Evolutionary conservation across 2,113 vertebrate species (phyloP), one percentile per base, ranked within the genome.

Genomic region (Sebastes fasciatus): DNA sequence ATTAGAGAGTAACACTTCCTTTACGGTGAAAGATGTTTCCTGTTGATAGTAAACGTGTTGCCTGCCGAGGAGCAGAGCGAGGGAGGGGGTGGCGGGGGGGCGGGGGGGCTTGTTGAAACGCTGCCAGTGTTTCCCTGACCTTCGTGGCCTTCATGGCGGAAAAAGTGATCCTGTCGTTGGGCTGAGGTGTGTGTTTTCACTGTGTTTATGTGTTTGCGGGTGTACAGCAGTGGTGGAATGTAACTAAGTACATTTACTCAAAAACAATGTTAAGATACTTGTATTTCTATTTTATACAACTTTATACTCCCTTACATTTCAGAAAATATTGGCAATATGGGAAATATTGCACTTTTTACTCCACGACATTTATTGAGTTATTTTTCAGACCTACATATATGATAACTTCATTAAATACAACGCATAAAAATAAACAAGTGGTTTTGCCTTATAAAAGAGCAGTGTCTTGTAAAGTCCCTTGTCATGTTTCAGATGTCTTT

Each of bases 21-120:
- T 95, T 93, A 79, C 95, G 55, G 95, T 84, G 90, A 96, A 97
- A 99, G 97, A 97, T 98, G 98, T 97, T 99, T 99, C 98, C 98
- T 99, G 97, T 95, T 88, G 98, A 99, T 99, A 97, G 95, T 94
- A 91, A 89, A 86, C 57, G 82, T 88, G 72, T 46, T 57, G 84
- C 88, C 84, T 77, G 89, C 77, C 26, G 72, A 81, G 80, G 48
- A 77, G 81, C 75, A 45, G 86, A 21, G 83, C 40, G 23, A 45
- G 8, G 49, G 42, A 69, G 21, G 43, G 48, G 80, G 63, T 9
- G 45, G 82, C 26, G 26, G 34, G 34, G 34, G 34, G 34, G 34
- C 3, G 34, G 8, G 86, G 91, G 85, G 54, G 74, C 42, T 61
- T 1, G 60, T 79, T 93, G 68, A 86, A 87, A 42, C 19, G 79